A percentile compares a stretch with the other conserved stretches of the same genome.
Conservation (phyloP, 2,797 vertebrate species). For the Margarornis squamiger region DNA sequence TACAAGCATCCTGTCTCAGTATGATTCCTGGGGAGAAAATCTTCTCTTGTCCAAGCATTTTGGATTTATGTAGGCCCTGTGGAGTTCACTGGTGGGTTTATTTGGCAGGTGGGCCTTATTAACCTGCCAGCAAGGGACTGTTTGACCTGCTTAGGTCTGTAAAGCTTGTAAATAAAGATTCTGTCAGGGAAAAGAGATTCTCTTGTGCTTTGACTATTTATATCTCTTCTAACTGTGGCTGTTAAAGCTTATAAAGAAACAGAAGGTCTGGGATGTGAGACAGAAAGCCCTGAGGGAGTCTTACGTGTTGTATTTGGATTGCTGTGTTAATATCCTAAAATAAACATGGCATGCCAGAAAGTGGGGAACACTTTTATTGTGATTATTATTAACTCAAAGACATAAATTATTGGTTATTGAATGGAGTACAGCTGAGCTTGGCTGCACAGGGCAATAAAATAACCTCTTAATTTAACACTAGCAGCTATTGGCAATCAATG, state of each 20-base stretch:
- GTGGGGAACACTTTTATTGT: constrained; percentile 46
- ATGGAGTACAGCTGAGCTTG: constrained; percentile 23
- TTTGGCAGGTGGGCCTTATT: constrained; percentile 63
- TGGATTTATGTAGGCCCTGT: constrained; percentile 29
- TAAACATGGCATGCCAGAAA: constrained; percentile 51
- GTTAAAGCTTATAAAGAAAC: constrained; percentile 62
- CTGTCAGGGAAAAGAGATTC: constrained; percentile 57
- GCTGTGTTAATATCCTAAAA: constrained; percentile 63
- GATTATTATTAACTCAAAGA: constrained; percentile 50
- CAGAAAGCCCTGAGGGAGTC: constrained; percentile 58
- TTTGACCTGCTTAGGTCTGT: constrained; percentile 37
- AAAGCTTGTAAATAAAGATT: constrained; percentile 65
- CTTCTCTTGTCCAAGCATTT: not conserved
- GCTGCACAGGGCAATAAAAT: constrained; percentile 29
- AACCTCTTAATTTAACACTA: constrained; percentile 40
- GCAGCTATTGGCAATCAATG: constrained; percentile 41
- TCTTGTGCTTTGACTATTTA: constrained; percentile 61
- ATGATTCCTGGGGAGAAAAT: constrained; percentile 4
- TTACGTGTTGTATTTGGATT: constrained; percentile 57
- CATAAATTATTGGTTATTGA: constrained; percentile 53
- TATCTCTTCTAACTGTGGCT: constrained; percentile 57
- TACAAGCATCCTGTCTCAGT: not conserved
- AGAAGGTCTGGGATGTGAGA: constrained; percentile 65
- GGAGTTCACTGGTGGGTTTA: constrained; percentile 47
- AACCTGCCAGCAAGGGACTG: constrained; percentile 61